Percentiles rank a stretch among this genome's conserved stretches.
phyloP scores from a whole-genome alignment of 2,888 invertebrate genomes.

The Andrena hattorfiana region DNA sequence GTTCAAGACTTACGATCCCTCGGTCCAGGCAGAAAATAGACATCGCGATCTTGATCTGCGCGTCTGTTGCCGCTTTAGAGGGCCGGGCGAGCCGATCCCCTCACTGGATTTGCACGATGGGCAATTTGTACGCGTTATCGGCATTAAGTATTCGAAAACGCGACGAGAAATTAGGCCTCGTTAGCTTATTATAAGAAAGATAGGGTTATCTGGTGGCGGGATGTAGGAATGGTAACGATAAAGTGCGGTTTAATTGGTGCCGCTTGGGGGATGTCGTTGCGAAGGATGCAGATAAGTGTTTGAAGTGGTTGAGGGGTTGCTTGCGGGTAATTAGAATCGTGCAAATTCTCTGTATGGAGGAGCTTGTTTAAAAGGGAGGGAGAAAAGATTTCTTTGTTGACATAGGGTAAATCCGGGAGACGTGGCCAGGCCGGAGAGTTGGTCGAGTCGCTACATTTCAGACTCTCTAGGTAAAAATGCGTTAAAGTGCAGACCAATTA shows the following conservation, averaged over 20 bases:
- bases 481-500: no score
- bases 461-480: no score
- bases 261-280: not conserved
- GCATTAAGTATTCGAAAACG: not conserved
- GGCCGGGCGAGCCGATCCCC: not conserved
- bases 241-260: slow-evolving; percentile 27
- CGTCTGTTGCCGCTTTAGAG: not conserved
- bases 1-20: slow-evolving; percentile 29
- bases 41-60: slow-evolving; percentile 30
- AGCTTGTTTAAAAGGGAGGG: no score
- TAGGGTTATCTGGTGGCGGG: slow-evolving; percentile 13
- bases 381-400: no score
- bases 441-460: no score
- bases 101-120: not conserved
- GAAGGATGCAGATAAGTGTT: no score
- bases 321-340: no score
- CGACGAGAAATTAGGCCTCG: slow-evolving; percentile 17
- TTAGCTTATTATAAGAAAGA: slow-evolving; percentile 5
- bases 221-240: slow-evolving; percentile 8
- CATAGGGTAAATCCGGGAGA: no score
- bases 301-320: no score
- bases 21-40: slow-evolving; percentile 27
- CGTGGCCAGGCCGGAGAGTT: no score
- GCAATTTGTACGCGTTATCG: slow-evolving; percentile 29
- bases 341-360: no score